These are phyloP conservation scores for Tanypteryx hageni DNA, from an alignment of 2,888 invertebrate species.

Conservation along the genomic window DNA sequence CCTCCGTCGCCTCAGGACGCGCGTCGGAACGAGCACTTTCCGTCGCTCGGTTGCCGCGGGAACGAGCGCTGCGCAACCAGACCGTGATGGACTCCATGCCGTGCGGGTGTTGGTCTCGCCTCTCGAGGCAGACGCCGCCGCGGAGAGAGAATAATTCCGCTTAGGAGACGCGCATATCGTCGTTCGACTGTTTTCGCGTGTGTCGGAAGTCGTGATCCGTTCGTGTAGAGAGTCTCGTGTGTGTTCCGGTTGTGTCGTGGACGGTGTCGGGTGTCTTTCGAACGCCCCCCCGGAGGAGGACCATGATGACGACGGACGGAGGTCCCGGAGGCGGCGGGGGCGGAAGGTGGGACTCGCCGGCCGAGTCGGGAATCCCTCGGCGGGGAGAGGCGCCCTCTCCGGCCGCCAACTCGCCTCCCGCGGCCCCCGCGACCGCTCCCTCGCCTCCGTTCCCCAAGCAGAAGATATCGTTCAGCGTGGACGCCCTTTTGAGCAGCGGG, in stretches of 20 bases:
- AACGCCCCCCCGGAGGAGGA: conserved; percentile 1
- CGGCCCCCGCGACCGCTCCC: conserved; percentile 65
- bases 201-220: background rate
- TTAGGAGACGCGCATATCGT: background rate
- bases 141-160: background rate
- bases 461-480: conserved; percentile 86
- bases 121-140: background rate
- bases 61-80: background rate
- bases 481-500: conserved; percentile 78
- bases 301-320: conserved; percentile 61
- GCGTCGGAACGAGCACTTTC: background rate
- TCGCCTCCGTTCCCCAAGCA: conserved; percentile 77
- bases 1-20: background rate
- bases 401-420: conserved; percentile 59
- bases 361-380: conserved; percentile 67
- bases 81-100: background rate
- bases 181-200: background rate
- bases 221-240: background rate
- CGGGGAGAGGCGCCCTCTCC: conserved; percentile 65
- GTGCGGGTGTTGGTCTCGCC: background rate
- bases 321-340: conserved; percentile 58
- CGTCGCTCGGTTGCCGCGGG: background rate
- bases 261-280: background rate
- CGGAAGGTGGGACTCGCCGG: conserved; percentile 66
- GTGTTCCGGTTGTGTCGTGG: background rate